phyloP scores from a whole-genome alignment of 2,888 invertebrate species.

The Exephanes ischioxanthus region DNA sequence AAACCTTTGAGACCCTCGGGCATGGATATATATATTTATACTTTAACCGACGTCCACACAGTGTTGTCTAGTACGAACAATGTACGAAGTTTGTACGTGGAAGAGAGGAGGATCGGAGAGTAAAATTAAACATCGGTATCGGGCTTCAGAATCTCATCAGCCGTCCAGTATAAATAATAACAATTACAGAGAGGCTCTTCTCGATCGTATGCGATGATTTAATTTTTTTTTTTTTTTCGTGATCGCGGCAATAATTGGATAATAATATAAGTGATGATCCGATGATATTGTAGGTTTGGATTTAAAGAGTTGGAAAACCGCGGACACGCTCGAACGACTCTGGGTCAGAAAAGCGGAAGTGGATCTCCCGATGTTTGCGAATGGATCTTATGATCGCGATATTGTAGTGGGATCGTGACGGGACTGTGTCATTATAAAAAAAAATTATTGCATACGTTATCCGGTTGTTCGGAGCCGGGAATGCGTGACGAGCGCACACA shows the following conservation, averaged over 20 bases:
- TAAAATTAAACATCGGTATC: conserved; percentile 16
- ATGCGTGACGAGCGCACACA: conserved; percentile 41
- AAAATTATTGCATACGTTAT: conserved; percentile 31
- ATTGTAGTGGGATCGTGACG: neutral
- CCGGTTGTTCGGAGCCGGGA: conserved; percentile 20
- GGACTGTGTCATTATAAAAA: conserved; percentile 9
- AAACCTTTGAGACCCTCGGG: conserved; percentile 53
- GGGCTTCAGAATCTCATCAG: neutral
- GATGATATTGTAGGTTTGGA: neutral
- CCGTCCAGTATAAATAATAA: neutral
- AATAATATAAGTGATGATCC: conserved; percentile 17
- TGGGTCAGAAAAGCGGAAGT: conserved; percentile 19
- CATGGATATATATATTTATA: conserved; percentile 44
- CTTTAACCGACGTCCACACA: neutral
- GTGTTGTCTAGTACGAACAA: conserved; percentile 9
- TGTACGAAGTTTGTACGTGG: neutral
- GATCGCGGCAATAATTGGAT: neutral
- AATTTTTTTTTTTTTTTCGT: neutral
- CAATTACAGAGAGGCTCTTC: conserved; percentile 3
- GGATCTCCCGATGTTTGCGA: neutral
- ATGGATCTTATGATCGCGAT: neutral
- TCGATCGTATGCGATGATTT: neutral
- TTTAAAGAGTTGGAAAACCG: neutral
- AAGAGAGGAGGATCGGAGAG: neutral
- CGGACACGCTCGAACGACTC: neutral